Evolutionary conservation across 2,797 vertebrate species (phyloP).

Genomic region (Orientallactaga sibirica): DNA sequence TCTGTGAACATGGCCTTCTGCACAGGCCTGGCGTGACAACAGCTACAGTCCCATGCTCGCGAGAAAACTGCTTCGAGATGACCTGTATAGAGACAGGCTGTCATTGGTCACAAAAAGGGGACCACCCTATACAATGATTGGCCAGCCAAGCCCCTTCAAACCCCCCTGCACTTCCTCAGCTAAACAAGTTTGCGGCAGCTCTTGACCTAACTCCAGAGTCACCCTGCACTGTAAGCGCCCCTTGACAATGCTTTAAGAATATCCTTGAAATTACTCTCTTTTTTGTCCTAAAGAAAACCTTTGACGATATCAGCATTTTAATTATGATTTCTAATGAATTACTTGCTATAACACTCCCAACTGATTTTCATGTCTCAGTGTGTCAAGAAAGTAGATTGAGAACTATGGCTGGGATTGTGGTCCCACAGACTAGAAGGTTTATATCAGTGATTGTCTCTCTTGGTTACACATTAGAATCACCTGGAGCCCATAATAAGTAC

Average conservation of each 20-base stretch:
- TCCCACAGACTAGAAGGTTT: background rate
- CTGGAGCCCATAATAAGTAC: background rate
- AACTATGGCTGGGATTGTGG: background rate
- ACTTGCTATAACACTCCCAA: background rate
- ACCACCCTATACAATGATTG: no score
- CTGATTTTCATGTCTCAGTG: background rate
- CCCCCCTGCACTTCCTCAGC: no score
- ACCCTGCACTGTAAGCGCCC: background rate
- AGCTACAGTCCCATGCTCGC: no score
- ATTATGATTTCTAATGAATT: constrained; percentile 39
- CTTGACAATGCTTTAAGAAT: background rate
- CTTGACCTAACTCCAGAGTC: background rate
- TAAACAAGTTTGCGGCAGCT: no score
- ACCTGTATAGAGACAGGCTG: no score
- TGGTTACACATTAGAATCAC: constrained; percentile 30
- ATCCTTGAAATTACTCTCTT: constrained; percentile 2
- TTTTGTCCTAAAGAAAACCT: constrained; percentile 35
- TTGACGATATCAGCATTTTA: constrained; percentile 9
- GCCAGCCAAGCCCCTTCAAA: no score
- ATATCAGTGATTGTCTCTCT: background rate
- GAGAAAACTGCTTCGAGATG: no score
- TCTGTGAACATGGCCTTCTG: no score
- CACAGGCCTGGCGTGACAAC: no score
- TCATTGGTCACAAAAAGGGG: no score
- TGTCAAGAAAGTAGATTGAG: constrained; percentile 1